Conservation (phyloP, 2,888 invertebrate species). For the Hydrotaea cyrtoneurina region DNA sequence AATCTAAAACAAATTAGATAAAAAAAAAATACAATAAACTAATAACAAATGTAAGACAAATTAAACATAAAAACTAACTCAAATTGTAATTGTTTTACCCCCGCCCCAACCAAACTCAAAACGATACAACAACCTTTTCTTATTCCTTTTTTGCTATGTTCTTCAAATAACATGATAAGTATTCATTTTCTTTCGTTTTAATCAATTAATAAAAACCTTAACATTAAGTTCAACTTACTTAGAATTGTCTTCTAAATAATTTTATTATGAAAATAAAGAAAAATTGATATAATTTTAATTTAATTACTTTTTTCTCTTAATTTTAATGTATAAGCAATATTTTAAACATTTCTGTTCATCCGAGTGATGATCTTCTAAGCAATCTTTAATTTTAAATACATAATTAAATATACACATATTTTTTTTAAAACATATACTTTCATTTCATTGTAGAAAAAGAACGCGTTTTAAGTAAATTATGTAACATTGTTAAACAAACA, state of each 20-base stretch:
- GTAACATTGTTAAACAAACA: conserved; percentile 50
- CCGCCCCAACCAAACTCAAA: no score
- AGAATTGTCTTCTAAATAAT: not conserved
- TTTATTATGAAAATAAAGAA: not conserved
- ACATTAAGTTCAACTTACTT: not conserved
- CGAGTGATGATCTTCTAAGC: conserved; percentile 20
- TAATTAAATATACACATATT: not conserved
- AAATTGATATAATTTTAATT: conserved; percentile 27
- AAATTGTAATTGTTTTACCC: no score
- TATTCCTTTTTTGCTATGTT: not conserved
- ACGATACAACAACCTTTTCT: no score
- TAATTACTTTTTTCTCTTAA: not conserved
- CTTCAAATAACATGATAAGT: not conserved
- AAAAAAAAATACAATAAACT: no score
- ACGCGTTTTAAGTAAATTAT: conserved; percentile 22
- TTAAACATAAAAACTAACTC: no score
- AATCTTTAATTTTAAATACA: conserved; percentile 3
- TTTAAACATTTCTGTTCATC: conserved; percentile 6
- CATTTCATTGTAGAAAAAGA: not conserved
- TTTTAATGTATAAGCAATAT: conserved; percentile 14
- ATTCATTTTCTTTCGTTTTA: not conserved
- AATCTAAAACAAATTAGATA: conserved; percentile 6
- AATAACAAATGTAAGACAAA: no score
- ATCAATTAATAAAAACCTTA: not conserved
- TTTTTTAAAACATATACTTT: not conserved